Percentiles rank a stretch among this genome's conserved stretches.
Evolutionary conservation across 1,140 invertebrate genomes (phyloP).

Genomic region (Aphelenchoides besseyi): DNA sequence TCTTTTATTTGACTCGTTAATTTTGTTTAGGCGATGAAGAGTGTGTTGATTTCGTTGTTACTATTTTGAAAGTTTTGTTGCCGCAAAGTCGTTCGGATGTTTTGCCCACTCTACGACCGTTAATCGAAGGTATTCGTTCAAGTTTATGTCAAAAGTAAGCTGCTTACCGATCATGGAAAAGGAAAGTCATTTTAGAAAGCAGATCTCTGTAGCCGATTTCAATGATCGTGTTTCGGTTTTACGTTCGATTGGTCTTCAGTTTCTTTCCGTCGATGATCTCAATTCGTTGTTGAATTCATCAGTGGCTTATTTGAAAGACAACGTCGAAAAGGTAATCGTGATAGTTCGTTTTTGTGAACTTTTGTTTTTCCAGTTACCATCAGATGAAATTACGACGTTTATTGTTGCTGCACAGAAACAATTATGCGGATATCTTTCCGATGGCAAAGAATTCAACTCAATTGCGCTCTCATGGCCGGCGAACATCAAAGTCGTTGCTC

Average conservation of each 20-base stretch:
- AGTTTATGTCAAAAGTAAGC: constrained; percentile 3
- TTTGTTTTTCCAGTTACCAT: constrained; percentile 2
- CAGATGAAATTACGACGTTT: not conserved
- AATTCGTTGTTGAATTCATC: not conserved
- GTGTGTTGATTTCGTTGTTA: constrained; percentile 17
- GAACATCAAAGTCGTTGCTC: constrained; percentile 5
- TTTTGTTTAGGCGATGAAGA: constrained; percentile 5
- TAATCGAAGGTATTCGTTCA: constrained; percentile 1
- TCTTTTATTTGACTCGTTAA: not conserved
- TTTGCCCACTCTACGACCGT: not conserved
- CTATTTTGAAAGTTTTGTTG: not conserved
- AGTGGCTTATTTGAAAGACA: constrained; percentile 2
- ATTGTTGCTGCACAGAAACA: constrained; percentile 4
- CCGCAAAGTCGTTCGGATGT: not conserved
- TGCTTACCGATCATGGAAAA: too few species aligned
- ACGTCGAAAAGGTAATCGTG: not conserved
- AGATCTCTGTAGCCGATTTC: not conserved
- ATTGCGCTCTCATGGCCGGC: constrained; percentile 17
- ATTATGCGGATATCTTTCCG: not conserved
- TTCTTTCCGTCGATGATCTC: constrained; percentile 20
- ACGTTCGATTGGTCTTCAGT: constrained; percentile 6
- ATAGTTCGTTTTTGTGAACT: not conserved
- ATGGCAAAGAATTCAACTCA: not conserved
- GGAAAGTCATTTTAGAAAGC: too few species aligned
- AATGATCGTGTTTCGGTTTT: not conserved